Percentiles rank a stretch among this genome's conserved stretches.
These are phyloP conservation scores for Spilosoma lubricipeda DNA, from an alignment of 2,888 invertebrate species.

Conservation along the genomic window DNA sequence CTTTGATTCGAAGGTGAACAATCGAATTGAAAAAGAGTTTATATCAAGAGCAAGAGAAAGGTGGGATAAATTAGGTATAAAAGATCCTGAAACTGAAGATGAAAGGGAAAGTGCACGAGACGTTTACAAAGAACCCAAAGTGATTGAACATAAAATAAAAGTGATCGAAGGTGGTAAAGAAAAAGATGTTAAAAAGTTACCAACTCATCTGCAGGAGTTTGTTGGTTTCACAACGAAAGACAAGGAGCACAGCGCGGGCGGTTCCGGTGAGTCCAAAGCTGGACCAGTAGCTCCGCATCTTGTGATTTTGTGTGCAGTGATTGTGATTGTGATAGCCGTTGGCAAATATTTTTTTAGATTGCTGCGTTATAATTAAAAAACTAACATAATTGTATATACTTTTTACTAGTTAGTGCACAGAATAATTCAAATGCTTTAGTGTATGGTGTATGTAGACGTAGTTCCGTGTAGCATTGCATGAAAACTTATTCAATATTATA, in stretches of 20 bases:
- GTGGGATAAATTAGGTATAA: slow-evolving; percentile 89
- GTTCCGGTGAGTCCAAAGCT: slow-evolving; percentile 79
- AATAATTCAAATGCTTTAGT: slow-evolving; percentile 54
- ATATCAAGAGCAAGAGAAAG: slow-evolving; percentile 91
- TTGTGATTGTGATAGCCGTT: slow-evolving; percentile 78
- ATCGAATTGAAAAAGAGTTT: slow-evolving; percentile 91
- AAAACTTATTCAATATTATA: slow-evolving; percentile 46
- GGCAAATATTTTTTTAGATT: slow-evolving; percentile 76
- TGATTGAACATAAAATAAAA: slow-evolving; percentile 84
- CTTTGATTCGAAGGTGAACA: slow-evolving; percentile 77
- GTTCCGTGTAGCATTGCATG: slow-evolving; percentile 70
- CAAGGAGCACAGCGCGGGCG: slow-evolving; percentile 84
- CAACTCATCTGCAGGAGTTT: slow-evolving; percentile 93
- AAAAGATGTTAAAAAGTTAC: slow-evolving; percentile 88
- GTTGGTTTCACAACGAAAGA: slow-evolving; percentile 87
- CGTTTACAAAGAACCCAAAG: slow-evolving; percentile 76
- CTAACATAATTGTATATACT: slow-evolving; percentile 46
- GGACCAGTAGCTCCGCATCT: slow-evolving; percentile 80
- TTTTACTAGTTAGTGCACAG: slow-evolving; percentile 56
- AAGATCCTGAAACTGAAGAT: slow-evolving; percentile 89
- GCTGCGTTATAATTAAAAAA: slow-evolving; percentile 70
- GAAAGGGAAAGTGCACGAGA: slow-evolving; percentile 76
- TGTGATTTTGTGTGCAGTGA: slow-evolving; percentile 82
- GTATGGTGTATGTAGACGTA: slow-evolving; percentile 43
- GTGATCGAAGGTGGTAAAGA: slow-evolving; percentile 89